Evolutionary conservation across 2,797 vertebrate species (phyloP), one percentile per base, ranked within the genome.

Genomic region (Pterois miles): DNA sequence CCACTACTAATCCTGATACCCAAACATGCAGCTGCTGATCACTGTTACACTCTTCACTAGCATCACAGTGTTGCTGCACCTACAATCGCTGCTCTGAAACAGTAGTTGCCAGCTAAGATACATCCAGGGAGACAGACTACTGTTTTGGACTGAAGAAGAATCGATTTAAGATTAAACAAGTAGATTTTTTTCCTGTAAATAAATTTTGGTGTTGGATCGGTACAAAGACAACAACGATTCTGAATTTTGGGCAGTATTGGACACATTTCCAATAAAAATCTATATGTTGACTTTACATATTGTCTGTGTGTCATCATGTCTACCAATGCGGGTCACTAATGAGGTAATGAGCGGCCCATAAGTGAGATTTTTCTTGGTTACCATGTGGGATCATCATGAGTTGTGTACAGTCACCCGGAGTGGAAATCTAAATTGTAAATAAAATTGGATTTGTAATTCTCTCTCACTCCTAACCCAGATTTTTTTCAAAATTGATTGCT

Each of bases 401-500:
- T 58, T 16, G 38, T 3, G 8, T 50, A 23, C 6, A 52, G 40
- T 34, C 64, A 69, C 43, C 12, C 7, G 8, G 4, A 25, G 8
- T 25, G 27, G 3, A 27, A 67, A 79, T 81, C 53, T 57, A 43
- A 74, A 74, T 62, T 76, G 18, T 33, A 71, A 81, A 78, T 76
- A 33, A 53, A 34, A 50, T 23, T 74, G 14, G 23, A 50, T 71
- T 71, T 77, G n/a, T 43, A 81, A 29, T 74, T 71, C 53, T 59
- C 63, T 9, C 62, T 46, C 40, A 62, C 79, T 68, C 7, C 50
- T 52, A 68, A 31, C 33, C 22, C 43, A 54, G 43, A 69, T 68
- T 29, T 31, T 56, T 78, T 66, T 78, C 22, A 76, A 69, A 79
- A 80, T 69, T 46, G 65, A 84, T 81, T 34, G 20, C 57, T 29